These are phyloP conservation scores for Xylota segnis DNA, from an alignment of 2,888 invertebrate species.

Conservation along the genomic window DNA sequence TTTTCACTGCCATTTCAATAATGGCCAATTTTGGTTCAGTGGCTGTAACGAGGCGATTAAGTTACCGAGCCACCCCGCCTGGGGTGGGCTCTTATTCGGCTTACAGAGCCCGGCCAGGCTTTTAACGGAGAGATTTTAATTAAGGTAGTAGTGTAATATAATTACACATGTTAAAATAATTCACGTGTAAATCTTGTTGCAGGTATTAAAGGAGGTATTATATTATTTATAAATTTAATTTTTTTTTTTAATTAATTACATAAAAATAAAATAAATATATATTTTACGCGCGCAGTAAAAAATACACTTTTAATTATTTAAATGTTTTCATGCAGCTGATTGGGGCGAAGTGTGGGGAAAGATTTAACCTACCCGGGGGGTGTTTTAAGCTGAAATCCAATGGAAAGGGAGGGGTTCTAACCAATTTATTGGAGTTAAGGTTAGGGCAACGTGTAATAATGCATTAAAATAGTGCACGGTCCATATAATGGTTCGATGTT, in stretches of 20 bases:
- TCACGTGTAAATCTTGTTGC: conserved; percentile 51
- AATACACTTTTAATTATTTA: not conserved
- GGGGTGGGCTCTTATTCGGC: not conserved
- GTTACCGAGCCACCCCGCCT: too few species aligned
- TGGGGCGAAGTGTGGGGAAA: too few species aligned
- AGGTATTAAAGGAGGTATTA: conserved; percentile 10
- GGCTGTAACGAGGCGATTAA: conserved; percentile 52
- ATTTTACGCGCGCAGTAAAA: too few species aligned
- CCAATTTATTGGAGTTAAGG: too few species aligned
- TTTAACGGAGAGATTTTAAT: conserved; percentile 64
- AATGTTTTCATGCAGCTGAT: not conserved
- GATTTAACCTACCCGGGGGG: too few species aligned
- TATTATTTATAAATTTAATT: conserved; percentile 34
- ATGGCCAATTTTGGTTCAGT: conserved; percentile 74
- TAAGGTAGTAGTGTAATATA: conserved; percentile 63
- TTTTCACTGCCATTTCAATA: conserved; percentile 71
- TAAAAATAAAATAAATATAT: not conserved
- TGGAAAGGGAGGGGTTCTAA: too few species aligned
- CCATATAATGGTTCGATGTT: too few species aligned
- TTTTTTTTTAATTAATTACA: conserved; percentile 6
- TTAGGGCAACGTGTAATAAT: too few species aligned
- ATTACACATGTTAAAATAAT: conserved; percentile 63
- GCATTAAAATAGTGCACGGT: too few species aligned
- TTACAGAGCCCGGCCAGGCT: conserved; percentile 30
- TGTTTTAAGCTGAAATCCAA: too few species aligned